phyloP scores from a whole-genome alignment of 2,113 vertebrate species.

The Bubo blakistoni region DNA sequence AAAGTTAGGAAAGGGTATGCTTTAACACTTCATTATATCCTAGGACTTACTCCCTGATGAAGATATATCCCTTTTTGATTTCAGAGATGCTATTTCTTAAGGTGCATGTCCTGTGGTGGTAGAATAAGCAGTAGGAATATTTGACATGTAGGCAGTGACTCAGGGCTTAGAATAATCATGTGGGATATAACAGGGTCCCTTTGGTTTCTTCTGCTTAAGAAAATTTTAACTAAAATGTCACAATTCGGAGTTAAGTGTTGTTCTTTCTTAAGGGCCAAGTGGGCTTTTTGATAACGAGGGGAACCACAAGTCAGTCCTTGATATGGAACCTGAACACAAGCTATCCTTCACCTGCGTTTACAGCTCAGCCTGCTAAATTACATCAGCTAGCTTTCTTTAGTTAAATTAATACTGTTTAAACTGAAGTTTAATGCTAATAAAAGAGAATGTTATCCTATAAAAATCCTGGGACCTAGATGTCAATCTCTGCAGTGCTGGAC shows the following conservation, averaged over 20 bases:
- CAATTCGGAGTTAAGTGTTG: background rate
- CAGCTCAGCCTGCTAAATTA: background rate
- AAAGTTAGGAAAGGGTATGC: background rate
- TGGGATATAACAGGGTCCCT: background rate
- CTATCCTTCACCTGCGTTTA: background rate
- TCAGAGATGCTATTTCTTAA: background rate
- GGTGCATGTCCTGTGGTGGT: background rate
- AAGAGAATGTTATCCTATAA: background rate
- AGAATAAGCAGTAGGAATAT: background rate
- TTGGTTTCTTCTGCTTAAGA: background rate
- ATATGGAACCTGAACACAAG: background rate
- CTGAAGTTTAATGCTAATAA: background rate
- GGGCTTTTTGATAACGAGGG: background rate
- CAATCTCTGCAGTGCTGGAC: background rate
- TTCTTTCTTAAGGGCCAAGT: background rate
- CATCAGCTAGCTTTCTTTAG: background rate
- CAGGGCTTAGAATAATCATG: background rate
- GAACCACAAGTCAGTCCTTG: background rate
- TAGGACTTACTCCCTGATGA: background rate
- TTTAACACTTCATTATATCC: background rate
- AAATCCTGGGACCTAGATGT: background rate
- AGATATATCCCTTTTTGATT: background rate
- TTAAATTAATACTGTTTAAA: background rate
- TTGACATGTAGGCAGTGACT: background rate
- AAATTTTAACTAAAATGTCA: background rate